A percentile compares a stretch with the other conserved stretches of the same genome.
Evolutionary conservation across 1,140 invertebrate genomes (phyloP).

Genomic region (Propsilocerus akamusi): DNA sequence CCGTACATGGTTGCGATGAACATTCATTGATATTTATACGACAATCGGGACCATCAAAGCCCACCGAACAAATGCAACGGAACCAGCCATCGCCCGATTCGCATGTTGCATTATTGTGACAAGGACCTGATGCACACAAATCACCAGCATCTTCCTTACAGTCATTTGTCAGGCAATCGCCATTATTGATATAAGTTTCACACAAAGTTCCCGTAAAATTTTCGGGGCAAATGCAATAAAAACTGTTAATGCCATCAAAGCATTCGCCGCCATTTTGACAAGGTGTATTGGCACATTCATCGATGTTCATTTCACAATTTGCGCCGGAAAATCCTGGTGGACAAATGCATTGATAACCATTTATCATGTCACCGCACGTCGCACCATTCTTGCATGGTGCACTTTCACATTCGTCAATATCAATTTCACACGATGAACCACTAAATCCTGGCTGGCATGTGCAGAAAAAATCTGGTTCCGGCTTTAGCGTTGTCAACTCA

Average conservation of each 20-base stretch:
- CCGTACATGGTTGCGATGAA: conserved; percentile 60
- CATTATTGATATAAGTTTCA: conserved; percentile 41
- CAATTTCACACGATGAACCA: conserved; percentile 67
- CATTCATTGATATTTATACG: conserved; percentile 61
- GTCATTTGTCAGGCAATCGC: conserved; percentile 21
- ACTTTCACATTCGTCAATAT: conserved; percentile 67
- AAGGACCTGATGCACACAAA: conserved; percentile 27
- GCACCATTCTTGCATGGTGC: conserved; percentile 75
- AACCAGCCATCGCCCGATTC: conserved; percentile 63
- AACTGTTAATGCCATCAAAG: conserved; percentile 51
- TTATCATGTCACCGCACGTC: conserved; percentile 64
- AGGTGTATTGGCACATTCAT: conserved; percentile 66
- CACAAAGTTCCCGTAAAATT: conserved; percentile 70
- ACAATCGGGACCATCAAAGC: conserved; percentile 63
- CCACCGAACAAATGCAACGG: conserved; percentile 56
- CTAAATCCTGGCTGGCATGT: conserved; percentile 69
- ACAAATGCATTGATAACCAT: conserved; percentile 77
- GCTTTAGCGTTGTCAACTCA: background rate
- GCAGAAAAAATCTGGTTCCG: conserved; percentile 48
- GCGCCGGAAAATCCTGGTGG: conserved; percentile 65
- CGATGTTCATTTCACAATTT: conserved; percentile 60
- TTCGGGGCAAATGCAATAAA: conserved; percentile 54
- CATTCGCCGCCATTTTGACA: conserved; percentile 80
- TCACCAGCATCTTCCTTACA: conserved; percentile 16
- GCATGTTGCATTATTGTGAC: conserved; percentile 60